Evolutionary conservation across 1,140 invertebrate genomes (phyloP).

Genomic region (Paralvinella palmiformis): DNA sequence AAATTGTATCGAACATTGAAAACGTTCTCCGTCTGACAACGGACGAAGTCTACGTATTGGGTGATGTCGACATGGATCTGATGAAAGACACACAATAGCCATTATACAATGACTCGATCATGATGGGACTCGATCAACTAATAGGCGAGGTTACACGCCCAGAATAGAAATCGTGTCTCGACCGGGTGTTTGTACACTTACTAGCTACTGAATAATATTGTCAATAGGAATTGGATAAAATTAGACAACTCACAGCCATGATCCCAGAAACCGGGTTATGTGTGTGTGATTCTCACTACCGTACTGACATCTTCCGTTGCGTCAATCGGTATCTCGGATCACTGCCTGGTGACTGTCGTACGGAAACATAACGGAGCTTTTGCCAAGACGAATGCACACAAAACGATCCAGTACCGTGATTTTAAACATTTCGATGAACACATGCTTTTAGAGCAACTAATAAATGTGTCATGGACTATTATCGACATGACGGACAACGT

Average conservation of each 20-base stretch:
- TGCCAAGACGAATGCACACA: background rate
- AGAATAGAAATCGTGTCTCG: background rate
- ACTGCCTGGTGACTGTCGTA: background rate
- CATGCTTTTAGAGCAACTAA: background rate
- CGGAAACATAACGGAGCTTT: background rate
- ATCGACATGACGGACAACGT: background rate
- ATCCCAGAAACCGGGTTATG: too few relatives aligned
- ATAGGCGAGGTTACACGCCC: background rate
- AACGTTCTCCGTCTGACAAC: background rate
- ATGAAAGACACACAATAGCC: background rate
- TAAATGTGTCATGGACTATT: background rate
- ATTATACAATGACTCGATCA: background rate
- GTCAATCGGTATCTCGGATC: background rate
- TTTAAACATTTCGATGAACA: background rate
- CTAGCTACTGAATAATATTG: too few relatives aligned
- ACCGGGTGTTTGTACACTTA: background rate
- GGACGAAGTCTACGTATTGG: background rate
- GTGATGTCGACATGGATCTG: background rate
- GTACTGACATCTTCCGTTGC: background rate
- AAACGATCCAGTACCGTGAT: background rate
- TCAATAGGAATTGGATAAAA: too few relatives aligned
- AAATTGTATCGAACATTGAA: constrained; percentile 5
- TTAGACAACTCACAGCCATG: too few relatives aligned
- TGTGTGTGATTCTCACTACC: too few relatives aligned
- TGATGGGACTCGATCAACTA: background rate